Evolutionary conservation across 1,140 invertebrate species (phyloP).

Genomic region (Papilio polyxenes): DNA sequence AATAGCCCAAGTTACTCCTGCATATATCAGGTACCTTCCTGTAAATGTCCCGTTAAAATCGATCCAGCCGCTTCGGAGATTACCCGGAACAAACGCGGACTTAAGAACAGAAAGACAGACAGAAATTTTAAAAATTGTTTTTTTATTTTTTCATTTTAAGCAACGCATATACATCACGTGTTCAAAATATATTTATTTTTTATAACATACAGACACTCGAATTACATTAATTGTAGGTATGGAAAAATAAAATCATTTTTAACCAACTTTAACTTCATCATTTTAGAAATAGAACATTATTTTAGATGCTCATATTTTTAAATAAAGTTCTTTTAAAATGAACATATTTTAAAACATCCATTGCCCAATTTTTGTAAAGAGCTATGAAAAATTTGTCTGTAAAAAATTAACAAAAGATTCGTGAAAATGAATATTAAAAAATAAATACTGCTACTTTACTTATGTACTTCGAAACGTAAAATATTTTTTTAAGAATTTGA

Average conservation of each 20-base stretch:
- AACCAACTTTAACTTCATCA: neutral
- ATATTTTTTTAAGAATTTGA: neutral
- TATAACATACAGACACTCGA: too few species aligned
- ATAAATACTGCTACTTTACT: neutral
- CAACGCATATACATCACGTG: too few species aligned
- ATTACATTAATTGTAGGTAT: too few species aligned
- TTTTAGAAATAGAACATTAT: neutral
- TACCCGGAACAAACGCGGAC: too few species aligned
- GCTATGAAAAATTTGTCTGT: neutral
- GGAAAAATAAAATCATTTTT: neutral
- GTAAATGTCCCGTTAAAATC: too few species aligned
- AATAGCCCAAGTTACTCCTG: too few species aligned
- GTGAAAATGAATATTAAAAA: neutral
- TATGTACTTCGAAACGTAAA: neutral
- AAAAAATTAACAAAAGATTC: slow-evolving; percentile 14
- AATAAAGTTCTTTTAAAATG: neutral
- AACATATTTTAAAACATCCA: neutral
- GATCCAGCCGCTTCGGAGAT: too few species aligned
- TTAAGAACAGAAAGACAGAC: too few species aligned
- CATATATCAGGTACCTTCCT: too few species aligned
- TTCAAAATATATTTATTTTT: too few species aligned
- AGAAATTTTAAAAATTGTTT: too few species aligned
- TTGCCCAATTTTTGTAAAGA: neutral
- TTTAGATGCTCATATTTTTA: neutral
- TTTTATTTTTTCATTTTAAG: too few species aligned